Percentiles rank a stretch among this genome's conserved stretches.
These are phyloP conservation scores for Aspidiotus destructor DNA, from an alignment of 2,888 invertebrate genomes.

Conservation along the genomic window DNA sequence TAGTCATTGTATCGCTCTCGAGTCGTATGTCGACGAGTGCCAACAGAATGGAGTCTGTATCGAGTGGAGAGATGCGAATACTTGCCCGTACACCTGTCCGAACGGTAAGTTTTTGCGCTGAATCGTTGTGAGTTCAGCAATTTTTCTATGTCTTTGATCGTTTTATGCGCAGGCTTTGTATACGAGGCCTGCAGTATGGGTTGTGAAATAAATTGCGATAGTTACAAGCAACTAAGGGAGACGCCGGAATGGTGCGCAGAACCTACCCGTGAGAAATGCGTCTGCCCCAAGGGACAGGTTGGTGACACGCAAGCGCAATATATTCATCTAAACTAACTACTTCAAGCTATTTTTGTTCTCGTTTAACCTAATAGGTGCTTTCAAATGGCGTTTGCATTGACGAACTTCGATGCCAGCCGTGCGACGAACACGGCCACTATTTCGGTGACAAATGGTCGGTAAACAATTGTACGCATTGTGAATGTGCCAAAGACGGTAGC, in stretches of 20 bases:
- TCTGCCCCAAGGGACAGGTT: slow-evolving; percentile 69
- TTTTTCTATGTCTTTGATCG: neutral
- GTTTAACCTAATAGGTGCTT: slow-evolving; percentile 46
- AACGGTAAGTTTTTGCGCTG: slow-evolving; percentile 39
- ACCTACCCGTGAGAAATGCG: slow-evolving; percentile 63
- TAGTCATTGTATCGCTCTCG: slow-evolving; percentile 55
- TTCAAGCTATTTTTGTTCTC: too few species aligned
- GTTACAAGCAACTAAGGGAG: slow-evolving; percentile 44
- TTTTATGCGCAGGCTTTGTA: slow-evolving; percentile 41
- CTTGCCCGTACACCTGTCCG: slow-evolving; percentile 59
- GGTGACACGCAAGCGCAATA: neutral
- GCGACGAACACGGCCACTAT: slow-evolving; percentile 62
- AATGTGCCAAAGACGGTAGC: slow-evolving; percentile 50
- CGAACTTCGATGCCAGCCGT: slow-evolving; percentile 57
- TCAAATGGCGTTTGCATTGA: slow-evolving; percentile 63
- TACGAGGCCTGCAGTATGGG: slow-evolving; percentile 51
- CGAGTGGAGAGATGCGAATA: slow-evolving; percentile 54
- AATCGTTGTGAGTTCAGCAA: too few species aligned
- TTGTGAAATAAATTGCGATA: slow-evolving; percentile 58
- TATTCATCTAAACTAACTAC: too few species aligned
- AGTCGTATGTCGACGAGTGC: slow-evolving; percentile 65
- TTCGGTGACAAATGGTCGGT: slow-evolving; percentile 58
- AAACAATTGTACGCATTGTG: slow-evolving; percentile 64
- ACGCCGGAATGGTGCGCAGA: slow-evolving; percentile 43
- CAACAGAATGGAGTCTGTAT: slow-evolving; percentile 60